Percentiles rank a stretch among this genome's conserved stretches.
Evolutionary conservation across 1,140 invertebrate genomes (phyloP).

Genomic region (Stenopsyche tienmushanensis): DNA sequence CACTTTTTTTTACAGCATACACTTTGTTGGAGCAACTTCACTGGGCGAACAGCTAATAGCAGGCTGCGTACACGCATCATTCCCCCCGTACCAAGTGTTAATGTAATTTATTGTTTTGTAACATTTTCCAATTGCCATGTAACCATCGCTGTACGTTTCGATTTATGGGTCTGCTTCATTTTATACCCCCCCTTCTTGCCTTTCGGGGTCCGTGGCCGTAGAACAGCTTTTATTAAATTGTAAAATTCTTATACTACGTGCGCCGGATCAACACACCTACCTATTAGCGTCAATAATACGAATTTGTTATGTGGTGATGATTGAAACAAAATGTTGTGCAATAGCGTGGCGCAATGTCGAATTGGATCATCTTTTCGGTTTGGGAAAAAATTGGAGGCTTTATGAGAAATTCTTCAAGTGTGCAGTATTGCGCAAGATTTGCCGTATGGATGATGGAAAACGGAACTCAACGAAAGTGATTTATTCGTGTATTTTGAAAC

Average conservation of each 20-base stretch:
- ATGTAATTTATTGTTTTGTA: slow-evolving; percentile 8
- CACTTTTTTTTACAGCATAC: no score
- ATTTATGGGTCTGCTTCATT: background rate
- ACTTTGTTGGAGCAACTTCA: no score
- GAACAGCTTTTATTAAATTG: slow-evolving; percentile 10
- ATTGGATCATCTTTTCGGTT: no score
- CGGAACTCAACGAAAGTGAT: slow-evolving; percentile 14
- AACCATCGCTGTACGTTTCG: background rate
- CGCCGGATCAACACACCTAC: background rate
- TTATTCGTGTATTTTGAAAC: slow-evolving; percentile 10
- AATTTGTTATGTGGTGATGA: background rate
- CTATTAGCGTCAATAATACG: slow-evolving; percentile 1
- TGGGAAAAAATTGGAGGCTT: no score
- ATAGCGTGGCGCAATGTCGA: background rate
- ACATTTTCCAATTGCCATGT: slow-evolving; percentile 9
- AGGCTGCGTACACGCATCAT: slow-evolving; percentile 4
- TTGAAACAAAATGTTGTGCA: background rate
- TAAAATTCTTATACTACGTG: background rate
- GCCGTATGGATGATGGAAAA: no score
- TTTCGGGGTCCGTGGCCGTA: background rate
- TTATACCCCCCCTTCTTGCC: background rate
- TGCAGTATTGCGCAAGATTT: no score
- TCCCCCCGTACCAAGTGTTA: background rate
- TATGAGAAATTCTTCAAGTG: no score
- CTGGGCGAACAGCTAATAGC: background rate